phyloP scores from a whole-genome alignment of 2,113 vertebrate species.

The Electrona antarctica region DNA sequence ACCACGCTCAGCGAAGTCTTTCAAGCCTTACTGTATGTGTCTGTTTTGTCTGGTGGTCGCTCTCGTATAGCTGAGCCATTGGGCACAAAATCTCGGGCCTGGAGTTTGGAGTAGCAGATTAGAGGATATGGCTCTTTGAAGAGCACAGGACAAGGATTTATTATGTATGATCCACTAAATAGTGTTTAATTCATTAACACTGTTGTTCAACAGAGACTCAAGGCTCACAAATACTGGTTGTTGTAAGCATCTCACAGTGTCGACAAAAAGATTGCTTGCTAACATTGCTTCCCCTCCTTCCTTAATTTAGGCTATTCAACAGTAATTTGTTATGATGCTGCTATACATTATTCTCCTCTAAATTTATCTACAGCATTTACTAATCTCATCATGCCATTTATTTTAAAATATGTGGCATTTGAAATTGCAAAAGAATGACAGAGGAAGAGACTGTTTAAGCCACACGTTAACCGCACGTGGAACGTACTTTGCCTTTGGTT shows the following conservation, averaged over 20 bases:
- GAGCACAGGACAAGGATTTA: slow-evolving; percentile 78
- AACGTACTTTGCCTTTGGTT: not conserved
- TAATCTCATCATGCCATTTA: not conserved
- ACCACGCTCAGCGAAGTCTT: too few species aligned
- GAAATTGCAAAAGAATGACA: not conserved
- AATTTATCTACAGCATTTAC: not conserved
- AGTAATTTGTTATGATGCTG: not conserved
- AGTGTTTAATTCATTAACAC: slow-evolving; percentile 85
- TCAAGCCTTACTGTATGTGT: slow-evolving; percentile 76
- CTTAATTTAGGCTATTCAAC: slow-evolving; percentile 5
- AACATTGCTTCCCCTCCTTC: slow-evolving; percentile 31
- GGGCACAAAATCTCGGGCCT: slow-evolving; percentile 80
- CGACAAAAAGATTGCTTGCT: slow-evolving; percentile 24
- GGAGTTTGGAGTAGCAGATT: slow-evolving; percentile 84
- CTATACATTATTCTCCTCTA: not conserved
- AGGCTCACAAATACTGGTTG: slow-evolving; percentile 72
- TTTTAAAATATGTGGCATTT: not conserved
- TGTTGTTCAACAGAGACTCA: slow-evolving; percentile 76
- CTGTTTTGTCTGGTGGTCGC: slow-evolving; percentile 89
- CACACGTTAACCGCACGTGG: not conserved
- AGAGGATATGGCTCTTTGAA: slow-evolving; percentile 89
- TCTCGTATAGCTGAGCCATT: slow-evolving; percentile 76
- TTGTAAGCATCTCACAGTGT: slow-evolving; percentile 61
- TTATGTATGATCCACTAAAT: slow-evolving; percentile 84
- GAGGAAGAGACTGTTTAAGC: not conserved